Conservation (phyloP, 2,797 vertebrate genomes). For the Morelia viridis region DNA sequence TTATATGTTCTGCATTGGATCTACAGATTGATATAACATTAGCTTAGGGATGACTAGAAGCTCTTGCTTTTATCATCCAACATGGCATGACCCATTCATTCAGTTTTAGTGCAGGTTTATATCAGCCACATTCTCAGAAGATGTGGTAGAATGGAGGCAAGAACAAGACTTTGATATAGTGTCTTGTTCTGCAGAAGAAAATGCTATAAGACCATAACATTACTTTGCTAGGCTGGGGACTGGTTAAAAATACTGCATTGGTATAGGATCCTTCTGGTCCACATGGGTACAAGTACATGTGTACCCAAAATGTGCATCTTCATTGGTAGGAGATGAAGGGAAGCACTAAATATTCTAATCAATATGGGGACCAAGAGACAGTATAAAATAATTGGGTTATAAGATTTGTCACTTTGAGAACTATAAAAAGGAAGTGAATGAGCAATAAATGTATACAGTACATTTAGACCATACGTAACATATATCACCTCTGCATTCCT, state of each 20-base stretch:
- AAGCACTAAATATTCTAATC: not conserved
- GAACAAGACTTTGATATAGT: not conserved
- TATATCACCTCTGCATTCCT: not conserved
- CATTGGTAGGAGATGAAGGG: not conserved
- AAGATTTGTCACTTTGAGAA: not conserved
- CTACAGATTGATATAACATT: not conserved
- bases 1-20: accelerated
- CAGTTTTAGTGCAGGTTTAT: conserved; percentile 5
- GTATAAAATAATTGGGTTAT: not conserved
- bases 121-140: not conserved
- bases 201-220: not conserved
- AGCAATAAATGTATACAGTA: not conserved
- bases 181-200: not conserved
- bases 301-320: not conserved
- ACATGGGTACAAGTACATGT: not conserved
- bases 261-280: not conserved
- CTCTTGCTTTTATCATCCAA: not conserved
- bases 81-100: conserved; percentile 13
- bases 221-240: not conserved
- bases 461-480: no score
- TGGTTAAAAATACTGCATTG: not conserved
- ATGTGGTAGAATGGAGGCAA: not conserved
- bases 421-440: not conserved
- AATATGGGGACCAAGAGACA: not conserved
- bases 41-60: not conserved